Evolutionary conservation across 2,888 invertebrate species (phyloP).

Genomic region (Agonopterix arenella): DNA sequence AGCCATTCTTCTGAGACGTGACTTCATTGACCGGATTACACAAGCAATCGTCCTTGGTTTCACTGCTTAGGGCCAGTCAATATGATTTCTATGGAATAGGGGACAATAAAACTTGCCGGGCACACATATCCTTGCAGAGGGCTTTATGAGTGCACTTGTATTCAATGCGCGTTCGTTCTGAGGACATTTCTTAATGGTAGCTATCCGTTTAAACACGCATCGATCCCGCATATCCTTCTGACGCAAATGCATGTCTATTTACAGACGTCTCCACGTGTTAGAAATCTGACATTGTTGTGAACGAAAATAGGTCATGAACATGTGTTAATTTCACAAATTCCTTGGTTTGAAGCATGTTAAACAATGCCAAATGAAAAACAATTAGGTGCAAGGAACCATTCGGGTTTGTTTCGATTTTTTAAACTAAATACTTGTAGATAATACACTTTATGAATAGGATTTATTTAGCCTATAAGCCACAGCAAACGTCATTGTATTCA

Average conservation of each 20-base stretch:
- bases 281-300: slow-evolving; percentile 32
- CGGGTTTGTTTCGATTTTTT: no score
- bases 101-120: slow-evolving; percentile 46
- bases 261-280: slow-evolving; percentile 33
- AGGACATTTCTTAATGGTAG: slow-evolving; percentile 22
- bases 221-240: slow-evolving; percentile 20
- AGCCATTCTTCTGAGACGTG: slow-evolving; percentile 31
- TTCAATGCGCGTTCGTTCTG: slow-evolving; percentile 37
- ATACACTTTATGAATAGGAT: no score
- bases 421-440: no score
- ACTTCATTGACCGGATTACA: slow-evolving; percentile 46
- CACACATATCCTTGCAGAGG: slow-evolving; percentile 32
- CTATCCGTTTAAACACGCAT: background rate
- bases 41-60: slow-evolving; percentile 50
- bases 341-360: background rate
- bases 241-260: slow-evolving; percentile 21
- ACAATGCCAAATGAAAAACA: background rate
- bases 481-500: background rate
- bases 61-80: slow-evolving; percentile 28
- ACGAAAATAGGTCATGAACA: slow-evolving; percentile 36
- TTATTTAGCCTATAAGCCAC: no score
- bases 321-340: slow-evolving; percentile 21
- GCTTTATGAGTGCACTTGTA: slow-evolving; percentile 38
- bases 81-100: slow-evolving; percentile 33
- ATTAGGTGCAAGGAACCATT: no score